These are phyloP conservation scores for Acronicta alni DNA, from an alignment of 2,888 invertebrate species.

Conservation along the genomic window DNA sequence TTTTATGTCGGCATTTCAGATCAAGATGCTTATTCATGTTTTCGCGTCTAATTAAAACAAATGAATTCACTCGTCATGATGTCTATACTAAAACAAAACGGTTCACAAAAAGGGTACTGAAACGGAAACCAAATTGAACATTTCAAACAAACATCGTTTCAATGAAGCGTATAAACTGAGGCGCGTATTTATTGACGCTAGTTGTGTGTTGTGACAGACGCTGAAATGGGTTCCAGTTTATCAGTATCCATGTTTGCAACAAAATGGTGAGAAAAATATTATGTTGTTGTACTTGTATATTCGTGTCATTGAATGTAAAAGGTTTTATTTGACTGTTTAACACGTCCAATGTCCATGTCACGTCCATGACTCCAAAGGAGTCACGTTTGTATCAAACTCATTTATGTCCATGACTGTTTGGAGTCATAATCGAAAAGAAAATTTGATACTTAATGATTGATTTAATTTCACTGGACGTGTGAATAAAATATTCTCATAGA, in stretches of 20 bases:
- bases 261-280: neutral
- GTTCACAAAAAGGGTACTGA: conserved; percentile 30
- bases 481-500: too few relatives aligned
- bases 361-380: too few relatives aligned
- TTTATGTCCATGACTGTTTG: too few relatives aligned
- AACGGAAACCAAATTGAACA: conserved; percentile 55
- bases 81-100: neutral
- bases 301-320: too few relatives aligned
- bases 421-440: too few relatives aligned
- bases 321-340: too few relatives aligned
- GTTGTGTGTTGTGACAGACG: conserved; percentile 4
- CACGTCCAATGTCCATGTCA: too few relatives aligned
- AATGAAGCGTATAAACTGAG: conserved; percentile 51
- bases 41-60: neutral
- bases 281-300: too few relatives aligned
- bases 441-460: too few relatives aligned
- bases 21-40: conserved; percentile 1
- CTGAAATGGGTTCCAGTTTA: conserved; percentile 1
- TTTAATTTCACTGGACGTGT: too few relatives aligned
- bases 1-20: too few relatives aligned
- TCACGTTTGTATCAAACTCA: too few relatives aligned
- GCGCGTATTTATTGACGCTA: conserved; percentile 40
- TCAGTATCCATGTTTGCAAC: neutral
- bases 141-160: conserved; percentile 53
- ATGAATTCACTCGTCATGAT: neutral